These are phyloP conservation scores for Malacoctenus gilli DNA, from an alignment of 2,797 vertebrate genomes.

Conservation along the genomic window DNA sequence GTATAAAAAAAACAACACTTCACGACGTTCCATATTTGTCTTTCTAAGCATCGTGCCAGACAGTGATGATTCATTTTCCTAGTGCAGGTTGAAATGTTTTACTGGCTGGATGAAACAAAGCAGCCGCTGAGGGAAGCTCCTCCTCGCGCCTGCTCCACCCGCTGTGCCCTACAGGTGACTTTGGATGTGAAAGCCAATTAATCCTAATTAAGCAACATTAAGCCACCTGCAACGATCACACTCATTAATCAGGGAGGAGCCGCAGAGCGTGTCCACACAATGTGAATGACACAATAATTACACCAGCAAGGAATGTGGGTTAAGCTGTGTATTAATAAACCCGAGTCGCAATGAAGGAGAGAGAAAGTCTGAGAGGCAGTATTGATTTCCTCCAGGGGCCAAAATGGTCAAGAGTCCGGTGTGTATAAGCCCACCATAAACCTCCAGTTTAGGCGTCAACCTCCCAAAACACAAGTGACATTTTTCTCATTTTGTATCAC, in stretches of 20 bases:
- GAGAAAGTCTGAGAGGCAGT: too few relatives aligned
- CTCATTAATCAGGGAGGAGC: constrained; percentile 63
- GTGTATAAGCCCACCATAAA: too few relatives aligned
- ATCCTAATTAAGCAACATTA: constrained; percentile 64
- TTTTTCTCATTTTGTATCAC: too few relatives aligned
- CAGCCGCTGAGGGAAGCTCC: background rate
- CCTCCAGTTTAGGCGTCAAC: too few relatives aligned
- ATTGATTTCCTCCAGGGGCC: too few relatives aligned
- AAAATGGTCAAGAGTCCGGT: too few relatives aligned
- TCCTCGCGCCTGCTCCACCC: constrained; percentile 24
- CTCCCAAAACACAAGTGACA: too few relatives aligned
- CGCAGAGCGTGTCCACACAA: constrained; percentile 29
- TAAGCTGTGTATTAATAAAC: constrained; percentile 38
- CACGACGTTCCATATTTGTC: too few relatives aligned
- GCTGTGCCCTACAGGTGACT: constrained; percentile 64
- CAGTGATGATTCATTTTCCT: background rate
- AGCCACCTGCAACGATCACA: constrained; percentile 33
- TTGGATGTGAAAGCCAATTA: constrained; percentile 63
- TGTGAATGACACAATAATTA: constrained; percentile 59
- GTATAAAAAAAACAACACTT: too few relatives aligned
- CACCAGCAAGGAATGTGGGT: constrained; percentile 42
- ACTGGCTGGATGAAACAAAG: background rate
- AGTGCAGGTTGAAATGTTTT: background rate
- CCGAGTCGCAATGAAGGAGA: constrained; percentile 10
- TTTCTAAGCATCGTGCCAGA: background rate